Conservation (phyloP, 2,797 vertebrate genomes). For the Picus viridis region DNA sequence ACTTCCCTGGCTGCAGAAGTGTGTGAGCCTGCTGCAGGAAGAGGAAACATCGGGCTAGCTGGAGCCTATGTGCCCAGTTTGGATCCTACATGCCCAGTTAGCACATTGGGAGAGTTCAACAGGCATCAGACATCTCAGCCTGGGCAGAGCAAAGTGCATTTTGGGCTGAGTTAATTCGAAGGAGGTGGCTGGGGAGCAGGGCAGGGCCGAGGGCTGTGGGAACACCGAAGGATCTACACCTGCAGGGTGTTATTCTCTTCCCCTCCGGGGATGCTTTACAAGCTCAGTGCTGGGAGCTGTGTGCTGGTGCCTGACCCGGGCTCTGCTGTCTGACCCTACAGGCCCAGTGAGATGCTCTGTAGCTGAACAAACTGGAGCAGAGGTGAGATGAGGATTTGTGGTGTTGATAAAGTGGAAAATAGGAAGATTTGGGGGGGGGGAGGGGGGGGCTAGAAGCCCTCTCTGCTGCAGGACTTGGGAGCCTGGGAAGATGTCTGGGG, state of each 20-base stretch:
- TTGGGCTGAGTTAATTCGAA: background rate
- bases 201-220: background rate
- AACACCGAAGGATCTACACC: background rate
- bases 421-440: fast-evolving
- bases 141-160: fast-evolving
- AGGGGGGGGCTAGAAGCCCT: background rate
- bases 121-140: background rate
- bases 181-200: background rate
- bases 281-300: background rate
- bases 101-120: background rate
- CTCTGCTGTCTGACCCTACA: fast-evolving
- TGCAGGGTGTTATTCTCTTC: background rate
- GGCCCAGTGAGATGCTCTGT: fast-evolving
- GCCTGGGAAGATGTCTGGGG: background rate
- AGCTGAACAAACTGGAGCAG: background rate
- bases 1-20: background rate
- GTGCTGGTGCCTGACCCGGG: background rate
- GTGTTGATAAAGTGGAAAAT: background rate
- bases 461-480: background rate
- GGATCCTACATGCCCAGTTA: fast-evolving
- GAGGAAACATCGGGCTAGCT: fast-evolving
- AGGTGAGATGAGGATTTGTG: background rate
- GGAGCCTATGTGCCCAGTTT: fast-evolving
- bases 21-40: background rate
- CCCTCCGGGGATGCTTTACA: background rate